phyloP scores from a whole-genome alignment of 2,888 invertebrate genomes.

The Alloscopus bannaensis region DNA sequence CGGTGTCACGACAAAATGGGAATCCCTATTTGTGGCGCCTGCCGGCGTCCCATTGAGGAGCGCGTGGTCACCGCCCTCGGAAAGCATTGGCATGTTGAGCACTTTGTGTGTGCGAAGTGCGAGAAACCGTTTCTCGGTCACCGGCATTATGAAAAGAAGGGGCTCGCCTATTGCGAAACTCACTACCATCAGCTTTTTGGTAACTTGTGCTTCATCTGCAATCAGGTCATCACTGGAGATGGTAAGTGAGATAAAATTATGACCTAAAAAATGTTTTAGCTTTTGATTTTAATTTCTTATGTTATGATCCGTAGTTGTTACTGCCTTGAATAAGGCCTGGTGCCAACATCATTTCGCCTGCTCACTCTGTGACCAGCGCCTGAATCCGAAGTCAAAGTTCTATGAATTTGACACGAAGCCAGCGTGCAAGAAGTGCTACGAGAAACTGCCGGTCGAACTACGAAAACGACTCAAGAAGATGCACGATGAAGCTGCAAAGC shows the following conservation, averaged over 20 bases:
- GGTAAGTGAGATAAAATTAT: constrained; percentile 79
- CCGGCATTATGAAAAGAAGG: constrained; percentile 99
- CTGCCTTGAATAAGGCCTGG: constrained; percentile 99
- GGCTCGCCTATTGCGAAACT: constrained; percentile 98
- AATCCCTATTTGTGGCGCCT: constrained; percentile 99
- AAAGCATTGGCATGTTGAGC: constrained; percentile 99
- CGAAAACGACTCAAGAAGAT: constrained; percentile 93
- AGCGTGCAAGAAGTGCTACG: constrained; percentile 98
- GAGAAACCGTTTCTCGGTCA: constrained; percentile 99
- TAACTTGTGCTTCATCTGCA: constrained; percentile 98
- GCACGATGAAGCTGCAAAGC: constrained; percentile 84
- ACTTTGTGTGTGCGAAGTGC: constrained; percentile 99
- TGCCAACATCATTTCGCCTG: constrained; percentile 99
- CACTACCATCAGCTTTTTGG: constrained; percentile 99
- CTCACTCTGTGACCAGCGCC: constrained; percentile 95
- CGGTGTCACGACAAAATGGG: constrained; percentile 99
- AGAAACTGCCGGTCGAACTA: constrained; percentile 95
- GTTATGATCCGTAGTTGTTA: constrained; percentile 85
- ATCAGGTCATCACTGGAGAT: constrained; percentile 98
- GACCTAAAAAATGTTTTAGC: background rate
- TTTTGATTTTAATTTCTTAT: constrained; percentile 33
- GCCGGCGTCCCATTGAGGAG: constrained; percentile 98
- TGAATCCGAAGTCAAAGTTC: constrained; percentile 98
- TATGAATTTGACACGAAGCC: constrained; percentile 99
- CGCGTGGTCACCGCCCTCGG: constrained; percentile 98